These are phyloP conservation scores for Stichodactyla helianthus DNA, from an alignment of 64 coral and sea anemone genomes.

Conservation along the genomic window DNA sequence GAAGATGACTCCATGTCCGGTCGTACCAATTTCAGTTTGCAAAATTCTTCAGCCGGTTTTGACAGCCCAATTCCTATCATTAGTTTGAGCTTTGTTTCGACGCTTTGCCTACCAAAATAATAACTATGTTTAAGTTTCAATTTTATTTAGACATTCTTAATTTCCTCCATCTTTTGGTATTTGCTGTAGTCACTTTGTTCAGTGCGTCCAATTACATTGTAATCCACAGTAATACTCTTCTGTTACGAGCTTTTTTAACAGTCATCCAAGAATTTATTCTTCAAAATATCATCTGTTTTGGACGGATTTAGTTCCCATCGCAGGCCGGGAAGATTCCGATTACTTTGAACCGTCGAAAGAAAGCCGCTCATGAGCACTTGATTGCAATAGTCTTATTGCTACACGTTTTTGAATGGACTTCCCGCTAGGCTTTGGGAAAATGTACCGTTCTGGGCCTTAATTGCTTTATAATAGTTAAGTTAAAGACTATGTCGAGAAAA, in stretches of 20 bases:
- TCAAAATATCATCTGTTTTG: conserved; percentile 1
- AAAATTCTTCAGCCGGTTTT: background rate
- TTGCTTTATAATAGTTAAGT: background rate
- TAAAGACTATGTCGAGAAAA: background rate
- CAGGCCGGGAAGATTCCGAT: background rate
- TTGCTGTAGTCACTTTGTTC: background rate
- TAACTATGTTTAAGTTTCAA: background rate
- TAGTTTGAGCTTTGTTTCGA: background rate
- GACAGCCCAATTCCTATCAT: background rate
- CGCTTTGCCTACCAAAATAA: background rate
- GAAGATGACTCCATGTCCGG: background rate
- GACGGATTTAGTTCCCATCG: background rate
- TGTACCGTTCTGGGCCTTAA: background rate
- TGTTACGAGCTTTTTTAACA: background rate
- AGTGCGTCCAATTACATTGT: no score
- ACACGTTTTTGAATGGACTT: background rate
- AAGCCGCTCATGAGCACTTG: background rate
- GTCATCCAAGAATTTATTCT: background rate
- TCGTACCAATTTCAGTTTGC: background rate
- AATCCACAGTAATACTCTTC: no score
- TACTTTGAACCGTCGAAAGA: background rate
- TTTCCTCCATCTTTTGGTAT: background rate
- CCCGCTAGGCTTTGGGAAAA: background rate
- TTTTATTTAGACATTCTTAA: background rate
- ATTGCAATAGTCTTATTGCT: background rate